phyloP scores from a whole-genome alignment of 2,797 vertebrate genomes.

The Argentina silus region DNA sequence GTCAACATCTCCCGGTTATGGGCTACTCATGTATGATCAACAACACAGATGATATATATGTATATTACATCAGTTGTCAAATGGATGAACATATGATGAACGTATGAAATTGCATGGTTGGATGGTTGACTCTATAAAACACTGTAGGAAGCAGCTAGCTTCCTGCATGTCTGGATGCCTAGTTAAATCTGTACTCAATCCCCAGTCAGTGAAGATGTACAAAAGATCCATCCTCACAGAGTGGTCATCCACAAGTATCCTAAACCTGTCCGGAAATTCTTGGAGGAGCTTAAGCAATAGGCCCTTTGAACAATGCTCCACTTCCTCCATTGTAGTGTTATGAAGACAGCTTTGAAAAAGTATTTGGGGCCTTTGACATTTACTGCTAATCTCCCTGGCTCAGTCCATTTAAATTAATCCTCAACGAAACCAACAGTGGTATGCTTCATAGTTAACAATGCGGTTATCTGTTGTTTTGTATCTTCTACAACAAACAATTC shows the following conservation, averaged over 20 bases:
- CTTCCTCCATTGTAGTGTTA: constrained; percentile 59
- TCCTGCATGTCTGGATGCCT: neutral
- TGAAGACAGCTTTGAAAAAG: constrained; percentile 60
- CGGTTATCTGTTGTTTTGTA: constrained; percentile 35
- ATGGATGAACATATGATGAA: neutral
- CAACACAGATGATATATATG: neutral
- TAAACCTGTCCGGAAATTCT: constrained; percentile 67
- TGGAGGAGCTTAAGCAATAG: constrained; percentile 61
- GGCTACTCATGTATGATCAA: neutral
- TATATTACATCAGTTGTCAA: neutral
- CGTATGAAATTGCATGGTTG: neutral
- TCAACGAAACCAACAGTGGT: constrained; percentile 26
- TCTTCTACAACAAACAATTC: constrained; percentile 14
- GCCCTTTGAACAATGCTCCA: constrained; percentile 66
- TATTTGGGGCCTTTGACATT: constrained; percentile 58
- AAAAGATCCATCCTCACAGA: constrained; percentile 43
- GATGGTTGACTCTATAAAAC: neutral
- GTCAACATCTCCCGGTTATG: neutral
- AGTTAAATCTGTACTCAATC: constrained; percentile 31
- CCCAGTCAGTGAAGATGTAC: constrained; percentile 50
- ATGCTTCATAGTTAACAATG: constrained; percentile 34
- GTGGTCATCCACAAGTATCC: constrained; percentile 53
- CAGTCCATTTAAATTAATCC: constrained; percentile 51
- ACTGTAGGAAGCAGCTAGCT: neutral
- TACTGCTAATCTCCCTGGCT: constrained; percentile 59